Base-by-base conservation (phyloP, 2,797 vertebrate genomes). In the Gallinago solitaria region DNA sequence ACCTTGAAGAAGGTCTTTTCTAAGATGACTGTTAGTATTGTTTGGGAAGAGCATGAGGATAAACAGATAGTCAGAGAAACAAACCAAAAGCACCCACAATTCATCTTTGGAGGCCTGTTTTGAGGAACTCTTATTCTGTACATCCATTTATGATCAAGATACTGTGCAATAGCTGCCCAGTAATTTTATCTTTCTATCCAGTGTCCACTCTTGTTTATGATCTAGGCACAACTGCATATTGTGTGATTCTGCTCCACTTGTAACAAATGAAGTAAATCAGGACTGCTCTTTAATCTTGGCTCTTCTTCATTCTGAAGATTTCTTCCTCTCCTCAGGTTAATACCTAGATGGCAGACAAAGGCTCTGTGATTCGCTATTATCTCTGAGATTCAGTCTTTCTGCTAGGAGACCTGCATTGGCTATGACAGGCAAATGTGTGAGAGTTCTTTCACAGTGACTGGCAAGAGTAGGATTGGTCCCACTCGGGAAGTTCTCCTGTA, bases 21-120 rank as follows among this genome's bases (percentile, higher is more conserved):
- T 48, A 23, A 86, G 32, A 19, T 39, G 23, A 24, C 5, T 19
- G 9, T 53, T 85, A 37, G 43, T 20, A 27, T 39, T 59, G 8
- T 63, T 87, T 65, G 33, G 39, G 23, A 87, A 59, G 27, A 69
- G 24, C 9, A 16, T 47, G 27, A 56, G 9, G 15, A 74, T 59
- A 50, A 80, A 30, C 2, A 23, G 32, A 9, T 41, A 23, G n/a
- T 53, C 39, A 53, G 30, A 83, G 24, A 32, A 63, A 53, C 2
- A 57, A n/a, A 21, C 3, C 3, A 41, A 39, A 9, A 1, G 0
- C 1, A 1, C 4, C 2, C 4, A 12, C 17, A 17, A 2, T 75
- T 39, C 12, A 30, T 69, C 68, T 82, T 37, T 8, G 4, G 24
- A 11, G 23, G 1, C 16, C 24, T 77, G 5, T 59, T 90, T 70